Percentiles rank a stretch among this genome's conserved stretches.
phyloP scores from a whole-genome alignment of 2,113 vertebrate species.

The Phodopus roborovskii region DNA sequence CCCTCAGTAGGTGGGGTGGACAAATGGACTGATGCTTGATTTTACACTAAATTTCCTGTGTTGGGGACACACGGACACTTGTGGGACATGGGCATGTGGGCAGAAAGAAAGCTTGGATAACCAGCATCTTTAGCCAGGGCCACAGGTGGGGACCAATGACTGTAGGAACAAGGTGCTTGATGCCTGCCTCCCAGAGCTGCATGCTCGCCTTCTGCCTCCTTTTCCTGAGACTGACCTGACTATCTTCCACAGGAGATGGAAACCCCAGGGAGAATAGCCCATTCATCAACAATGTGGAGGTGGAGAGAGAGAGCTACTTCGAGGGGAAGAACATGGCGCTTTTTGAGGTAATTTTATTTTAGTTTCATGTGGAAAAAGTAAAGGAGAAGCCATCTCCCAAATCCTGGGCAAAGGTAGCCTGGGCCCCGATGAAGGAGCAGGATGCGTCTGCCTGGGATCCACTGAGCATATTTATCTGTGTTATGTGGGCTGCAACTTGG shows the following conservation, averaged over 20 bases:
- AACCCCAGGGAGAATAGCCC: slow-evolving; percentile 92
- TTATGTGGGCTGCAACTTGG: background rate
- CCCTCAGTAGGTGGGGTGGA: background rate
- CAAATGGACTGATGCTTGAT: background rate
- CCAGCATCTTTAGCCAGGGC: background rate
- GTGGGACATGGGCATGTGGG: background rate
- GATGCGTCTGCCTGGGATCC: background rate
- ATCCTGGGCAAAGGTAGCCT: too few species aligned
- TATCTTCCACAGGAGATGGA: slow-evolving; percentile 89
- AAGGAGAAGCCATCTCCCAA: accelerated
- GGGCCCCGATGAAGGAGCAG: background rate
- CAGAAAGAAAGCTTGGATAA: too few species aligned
- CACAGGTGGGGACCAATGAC: background rate
- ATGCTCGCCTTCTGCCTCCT: background rate
- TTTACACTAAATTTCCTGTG: accelerated
- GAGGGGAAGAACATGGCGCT: slow-evolving; percentile 98
- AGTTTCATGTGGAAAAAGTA: background rate
- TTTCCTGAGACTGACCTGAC: background rate
- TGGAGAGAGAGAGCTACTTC: slow-evolving; percentile 88
- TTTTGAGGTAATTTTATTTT: slow-evolving; percentile 91
- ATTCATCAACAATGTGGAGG: slow-evolving; percentile 90
- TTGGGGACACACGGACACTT: too few species aligned
- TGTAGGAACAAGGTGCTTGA: accelerated
- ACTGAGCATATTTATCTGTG: too few species aligned
- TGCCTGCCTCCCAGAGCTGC: background rate